Evolutionary conservation across 1,140 invertebrate genomes (phyloP).

Genomic region (Zaprionus camerounensis): DNA sequence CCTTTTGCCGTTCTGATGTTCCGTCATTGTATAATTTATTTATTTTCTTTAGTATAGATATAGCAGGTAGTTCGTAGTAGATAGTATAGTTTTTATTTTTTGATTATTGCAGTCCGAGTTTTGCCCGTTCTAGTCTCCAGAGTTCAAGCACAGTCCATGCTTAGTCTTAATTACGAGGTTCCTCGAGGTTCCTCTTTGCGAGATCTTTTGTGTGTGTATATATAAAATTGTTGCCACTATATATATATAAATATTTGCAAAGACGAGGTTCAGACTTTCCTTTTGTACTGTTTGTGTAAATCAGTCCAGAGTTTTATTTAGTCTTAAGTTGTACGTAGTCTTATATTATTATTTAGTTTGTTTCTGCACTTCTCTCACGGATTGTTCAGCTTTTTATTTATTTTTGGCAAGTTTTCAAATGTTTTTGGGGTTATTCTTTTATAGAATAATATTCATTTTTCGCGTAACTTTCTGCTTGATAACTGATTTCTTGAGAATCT

Average conservation of each 20-base stretch:
- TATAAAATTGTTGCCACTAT: background rate
- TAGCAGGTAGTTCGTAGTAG: background rate
- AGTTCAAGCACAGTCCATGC: slow-evolving; percentile 12
- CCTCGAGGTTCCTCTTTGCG: slow-evolving; percentile 15
- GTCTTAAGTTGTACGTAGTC: slow-evolving; percentile 46
- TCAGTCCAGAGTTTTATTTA: slow-evolving; percentile 58
- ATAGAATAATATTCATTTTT: slow-evolving; percentile 72
- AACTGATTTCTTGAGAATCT: slow-evolving; percentile 71
- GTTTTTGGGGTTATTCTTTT: slow-evolving; percentile 9
- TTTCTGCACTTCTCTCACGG: background rate
- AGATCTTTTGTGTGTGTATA: slow-evolving; percentile 44
- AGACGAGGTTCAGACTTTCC: slow-evolving; percentile 57
- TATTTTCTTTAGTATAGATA: no score
- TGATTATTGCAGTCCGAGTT: slow-evolving; percentile 21
- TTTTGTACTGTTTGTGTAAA: slow-evolving; percentile 43
- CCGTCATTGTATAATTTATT: slow-evolving; percentile 54
- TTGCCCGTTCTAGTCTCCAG: slow-evolving; percentile 2
- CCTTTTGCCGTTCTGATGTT: slow-evolving; percentile 59
- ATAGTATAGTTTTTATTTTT: slow-evolving; percentile 26
- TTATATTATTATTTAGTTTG: background rate
- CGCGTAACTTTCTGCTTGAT: slow-evolving; percentile 71
- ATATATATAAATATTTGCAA: background rate
- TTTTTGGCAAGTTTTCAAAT: slow-evolving; percentile 17
- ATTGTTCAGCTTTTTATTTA: slow-evolving; percentile 5
- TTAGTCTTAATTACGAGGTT: slow-evolving; percentile 6